Evolutionary conservation across 2,113 vertebrate species (phyloP).

Genomic region (Psilopsiagon aurifrons): DNA sequence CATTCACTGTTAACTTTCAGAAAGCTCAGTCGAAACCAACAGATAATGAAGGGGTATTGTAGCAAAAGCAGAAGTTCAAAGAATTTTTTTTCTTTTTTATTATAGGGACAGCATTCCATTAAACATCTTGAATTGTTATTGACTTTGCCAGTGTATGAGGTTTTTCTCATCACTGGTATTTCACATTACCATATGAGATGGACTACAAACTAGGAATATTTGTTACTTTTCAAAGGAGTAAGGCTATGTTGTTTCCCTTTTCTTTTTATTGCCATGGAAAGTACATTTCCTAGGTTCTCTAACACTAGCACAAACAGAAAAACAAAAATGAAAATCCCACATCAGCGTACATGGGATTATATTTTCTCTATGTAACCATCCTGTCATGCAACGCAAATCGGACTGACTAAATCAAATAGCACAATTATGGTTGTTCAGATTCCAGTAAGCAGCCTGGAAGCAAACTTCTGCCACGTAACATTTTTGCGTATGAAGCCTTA

Average conservation of each 20-base stretch:
- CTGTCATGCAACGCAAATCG: not conserved
- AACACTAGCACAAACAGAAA: not conserved
- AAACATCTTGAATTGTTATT: not conserved
- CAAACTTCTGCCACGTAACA: not conserved
- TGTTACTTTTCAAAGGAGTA: not conserved
- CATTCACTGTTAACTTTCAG: not conserved
- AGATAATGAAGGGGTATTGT: not conserved
- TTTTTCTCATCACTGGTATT: not conserved
- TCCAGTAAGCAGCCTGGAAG: not conserved
- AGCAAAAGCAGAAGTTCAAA: not conserved
- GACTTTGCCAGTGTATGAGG: not conserved
- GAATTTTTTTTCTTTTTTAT: not conserved
- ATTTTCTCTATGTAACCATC: not conserved
- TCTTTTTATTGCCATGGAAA: not conserved
- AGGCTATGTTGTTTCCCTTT: not conserved
- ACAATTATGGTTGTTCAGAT: not conserved
- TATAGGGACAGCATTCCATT: not conserved
- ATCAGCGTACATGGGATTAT: not conserved
- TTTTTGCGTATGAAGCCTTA: not conserved
- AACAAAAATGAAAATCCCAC: not conserved
- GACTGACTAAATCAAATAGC: not conserved
- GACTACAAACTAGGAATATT: not conserved
- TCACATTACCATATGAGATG: not conserved
- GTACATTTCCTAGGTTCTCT: not conserved
- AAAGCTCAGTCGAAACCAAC: not conserved